A percentile compares a stretch with the other conserved stretches of the same genome.
Conservation (phyloP, 2,113 vertebrate genomes). For the Charina bottae region DNA sequence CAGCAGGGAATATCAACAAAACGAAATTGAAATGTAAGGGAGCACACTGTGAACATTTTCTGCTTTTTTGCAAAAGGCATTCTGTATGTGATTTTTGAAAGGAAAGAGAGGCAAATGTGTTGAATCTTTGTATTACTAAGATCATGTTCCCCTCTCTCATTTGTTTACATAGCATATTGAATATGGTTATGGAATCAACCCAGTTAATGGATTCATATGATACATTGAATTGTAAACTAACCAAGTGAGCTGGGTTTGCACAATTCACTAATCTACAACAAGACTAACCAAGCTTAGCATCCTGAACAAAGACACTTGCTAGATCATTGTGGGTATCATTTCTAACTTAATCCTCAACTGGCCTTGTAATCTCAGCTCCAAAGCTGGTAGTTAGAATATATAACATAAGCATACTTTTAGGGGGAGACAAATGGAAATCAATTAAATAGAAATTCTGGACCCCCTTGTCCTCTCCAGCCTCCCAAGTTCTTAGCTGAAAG, state of each 20-base stretch:
- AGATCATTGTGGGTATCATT: neutral
- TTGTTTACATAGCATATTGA: neutral
- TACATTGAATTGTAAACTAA: neutral
- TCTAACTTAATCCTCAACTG: neutral
- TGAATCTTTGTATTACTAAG: no score
- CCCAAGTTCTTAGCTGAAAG: neutral
- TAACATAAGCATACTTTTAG: neutral
- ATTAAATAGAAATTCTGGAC: neutral
- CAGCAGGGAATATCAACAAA: neutral
- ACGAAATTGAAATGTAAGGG: neutral
- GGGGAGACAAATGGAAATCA: neutral
- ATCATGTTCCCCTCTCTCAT: neutral
- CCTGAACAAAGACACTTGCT: neutral
- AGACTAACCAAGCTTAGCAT: neutral
- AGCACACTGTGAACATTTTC: neutral
- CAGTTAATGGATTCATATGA: neutral
- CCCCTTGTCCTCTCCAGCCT: no score
- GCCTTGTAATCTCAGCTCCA: neutral
- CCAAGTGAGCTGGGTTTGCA: neutral
- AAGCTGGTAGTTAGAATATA: neutral
- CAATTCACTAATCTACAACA: neutral
- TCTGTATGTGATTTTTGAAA: neutral
- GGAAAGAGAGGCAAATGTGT: neutral
- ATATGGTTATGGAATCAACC: neutral
- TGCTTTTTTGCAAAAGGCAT: neutral